Percentiles rank a stretch among this genome's conserved stretches.
phyloP scores from a whole-genome alignment of 2,888 invertebrate genomes.

The Agonopterix heracliana region DNA sequence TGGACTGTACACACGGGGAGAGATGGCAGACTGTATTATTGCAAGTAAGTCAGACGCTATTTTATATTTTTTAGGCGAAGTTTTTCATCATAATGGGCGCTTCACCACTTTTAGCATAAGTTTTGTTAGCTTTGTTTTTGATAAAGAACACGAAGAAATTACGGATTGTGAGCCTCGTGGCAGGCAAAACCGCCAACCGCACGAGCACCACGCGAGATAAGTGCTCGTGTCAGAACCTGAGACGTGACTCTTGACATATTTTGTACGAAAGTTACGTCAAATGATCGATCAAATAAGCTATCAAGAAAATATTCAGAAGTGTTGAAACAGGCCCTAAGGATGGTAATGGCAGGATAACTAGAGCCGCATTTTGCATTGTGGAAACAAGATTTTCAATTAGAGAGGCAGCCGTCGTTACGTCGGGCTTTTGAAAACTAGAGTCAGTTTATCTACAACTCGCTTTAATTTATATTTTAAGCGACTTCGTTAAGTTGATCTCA shows the following conservation, averaged over 20 bases:
- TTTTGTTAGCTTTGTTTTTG: not conserved
- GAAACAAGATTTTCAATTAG: slow-evolving; percentile 22
- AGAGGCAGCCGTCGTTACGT: slow-evolving; percentile 12
- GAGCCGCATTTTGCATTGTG: slow-evolving; percentile 8
- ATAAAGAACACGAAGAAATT: no score
- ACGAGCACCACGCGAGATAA: no score
- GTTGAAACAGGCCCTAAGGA: no score
- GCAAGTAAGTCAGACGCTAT: slow-evolving; percentile 83
- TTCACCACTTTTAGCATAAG: no score
- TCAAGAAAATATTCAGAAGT: no score
- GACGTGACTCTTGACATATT: no score
- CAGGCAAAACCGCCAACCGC: no score
- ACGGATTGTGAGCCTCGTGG: no score
- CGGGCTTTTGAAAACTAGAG: slow-evolving; percentile 5
- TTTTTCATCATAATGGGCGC: no score
- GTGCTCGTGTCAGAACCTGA: no score
- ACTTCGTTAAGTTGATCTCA: not conserved
- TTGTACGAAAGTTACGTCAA: no score
- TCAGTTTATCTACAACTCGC: slow-evolving; percentile 3
- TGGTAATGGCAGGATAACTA: not conserved
- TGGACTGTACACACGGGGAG: slow-evolving; percentile 88
- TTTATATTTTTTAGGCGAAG: not conserved
- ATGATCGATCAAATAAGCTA: no score
- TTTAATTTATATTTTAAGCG: not conserved
- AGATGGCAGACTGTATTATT: slow-evolving; percentile 90